Conservation (phyloP, 2,888 invertebrate genomes). For the Apoderus coryli region DNA sequence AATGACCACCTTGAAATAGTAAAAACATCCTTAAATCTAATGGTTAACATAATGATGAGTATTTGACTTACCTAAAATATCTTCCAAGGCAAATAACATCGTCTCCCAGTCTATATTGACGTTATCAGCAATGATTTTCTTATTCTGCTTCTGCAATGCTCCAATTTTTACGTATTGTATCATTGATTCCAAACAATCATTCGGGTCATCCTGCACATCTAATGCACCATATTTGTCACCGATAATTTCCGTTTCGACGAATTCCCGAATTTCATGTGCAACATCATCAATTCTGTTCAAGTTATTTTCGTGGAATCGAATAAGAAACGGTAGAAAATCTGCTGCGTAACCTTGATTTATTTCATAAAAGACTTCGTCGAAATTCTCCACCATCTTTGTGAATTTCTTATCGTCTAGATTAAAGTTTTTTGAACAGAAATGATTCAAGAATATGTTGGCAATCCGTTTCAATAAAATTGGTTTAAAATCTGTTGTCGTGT, state of each 20-base stretch:
- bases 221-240: constrained; percentile 31
- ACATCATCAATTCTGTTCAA: constrained; percentile 36
- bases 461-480: constrained; percentile 36
- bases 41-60: background rate
- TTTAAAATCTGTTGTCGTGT: constrained; percentile 28
- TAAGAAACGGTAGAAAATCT: constrained; percentile 48
- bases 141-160: constrained; percentile 24
- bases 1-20: constrained; percentile 37
- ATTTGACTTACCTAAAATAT: constrained; percentile 25
- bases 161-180: constrained; percentile 37
- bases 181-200: constrained; percentile 44
- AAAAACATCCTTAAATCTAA: constrained; percentile 1
- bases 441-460: constrained; percentile 45
- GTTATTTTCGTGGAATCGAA: constrained; percentile 38
- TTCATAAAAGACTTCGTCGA: constrained; percentile 50
- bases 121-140: too few species aligned
- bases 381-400: constrained; percentile 36
- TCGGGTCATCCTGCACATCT: constrained; percentile 24
- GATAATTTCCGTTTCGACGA: constrained; percentile 38
- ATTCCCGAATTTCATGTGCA: constrained; percentile 39
- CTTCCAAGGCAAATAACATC: constrained; percentile 36
- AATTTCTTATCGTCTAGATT: constrained; percentile 33
- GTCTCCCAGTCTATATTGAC: constrained; percentile 34
- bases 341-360: constrained; percentile 53
- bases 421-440: constrained; percentile 43